These are phyloP conservation scores for Varecia variegata DNA, from an alignment of 2,797 vertebrate species.

Conservation along the genomic window DNA sequence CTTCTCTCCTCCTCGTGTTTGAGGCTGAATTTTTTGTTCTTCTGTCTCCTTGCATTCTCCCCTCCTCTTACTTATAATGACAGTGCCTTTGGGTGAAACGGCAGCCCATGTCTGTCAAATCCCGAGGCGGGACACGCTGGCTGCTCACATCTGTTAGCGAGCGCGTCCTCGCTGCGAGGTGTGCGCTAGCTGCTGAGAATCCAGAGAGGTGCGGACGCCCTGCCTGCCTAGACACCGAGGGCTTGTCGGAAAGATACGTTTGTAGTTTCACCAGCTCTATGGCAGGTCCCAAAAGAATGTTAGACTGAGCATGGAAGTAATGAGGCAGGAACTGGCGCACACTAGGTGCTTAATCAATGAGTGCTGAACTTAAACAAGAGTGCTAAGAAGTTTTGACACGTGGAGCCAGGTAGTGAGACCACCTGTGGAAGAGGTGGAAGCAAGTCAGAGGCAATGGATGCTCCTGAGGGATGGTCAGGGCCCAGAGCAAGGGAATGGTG, in stretches of 20 bases:
- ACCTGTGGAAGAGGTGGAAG: not conserved
- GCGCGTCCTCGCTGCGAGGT: rapidly evolving
- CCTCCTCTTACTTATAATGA: not conserved
- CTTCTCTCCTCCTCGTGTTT: not conserved
- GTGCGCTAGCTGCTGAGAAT: rapidly evolving
- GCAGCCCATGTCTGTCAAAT: not conserved
- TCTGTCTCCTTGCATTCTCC: not conserved
- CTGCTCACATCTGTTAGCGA: not conserved
- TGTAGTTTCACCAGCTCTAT: not conserved
- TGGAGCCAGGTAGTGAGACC: not conserved
- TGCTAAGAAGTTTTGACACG: not conserved
- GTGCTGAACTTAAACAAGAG: not conserved
- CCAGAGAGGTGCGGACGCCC: too few species aligned
- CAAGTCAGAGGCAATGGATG: not conserved
- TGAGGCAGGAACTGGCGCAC: not conserved
- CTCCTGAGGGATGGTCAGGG: not conserved
- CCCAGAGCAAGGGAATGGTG: rapidly evolving
- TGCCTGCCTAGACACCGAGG: not conserved
- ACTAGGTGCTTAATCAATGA: not conserved
- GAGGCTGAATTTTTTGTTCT: not conserved
- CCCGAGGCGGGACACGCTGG: rapidly evolving
- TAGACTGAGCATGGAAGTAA: not conserved
- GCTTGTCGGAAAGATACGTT: not conserved
- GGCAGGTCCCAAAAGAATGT: not conserved
- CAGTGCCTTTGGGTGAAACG: not conserved